A percentile compares a stretch with the other conserved stretches of the same genome.
Conservation (phyloP, 2,888 invertebrate species). For the Trisateles emortualis region DNA sequence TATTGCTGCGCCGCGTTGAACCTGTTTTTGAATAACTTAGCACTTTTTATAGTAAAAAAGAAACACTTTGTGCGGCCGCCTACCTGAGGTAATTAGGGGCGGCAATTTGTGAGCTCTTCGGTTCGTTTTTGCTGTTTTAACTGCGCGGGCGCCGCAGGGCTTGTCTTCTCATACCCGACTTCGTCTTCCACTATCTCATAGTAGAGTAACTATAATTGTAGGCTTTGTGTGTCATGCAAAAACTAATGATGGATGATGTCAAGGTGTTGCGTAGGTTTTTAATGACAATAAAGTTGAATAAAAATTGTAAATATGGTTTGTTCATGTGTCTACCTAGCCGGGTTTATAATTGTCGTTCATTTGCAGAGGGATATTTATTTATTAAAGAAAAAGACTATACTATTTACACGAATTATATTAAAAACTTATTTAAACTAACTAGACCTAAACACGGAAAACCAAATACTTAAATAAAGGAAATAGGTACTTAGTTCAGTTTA, state of each 20-base stretch:
- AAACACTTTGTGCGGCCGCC: conserved; percentile 64
- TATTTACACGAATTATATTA: no score
- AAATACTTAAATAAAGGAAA: no score
- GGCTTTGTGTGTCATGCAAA: conserved; percentile 23
- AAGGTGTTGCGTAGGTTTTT: conserved; percentile 28
- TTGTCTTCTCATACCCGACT: conserved; percentile 32
- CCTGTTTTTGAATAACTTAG: conserved; percentile 68
- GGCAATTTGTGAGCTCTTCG: conserved; percentile 68
- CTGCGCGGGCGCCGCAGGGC: conserved; percentile 50
- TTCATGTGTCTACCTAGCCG: background rate
- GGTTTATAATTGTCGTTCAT: no score
- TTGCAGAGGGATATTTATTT: no score
- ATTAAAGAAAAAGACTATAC: no score
- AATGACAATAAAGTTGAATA: background rate
- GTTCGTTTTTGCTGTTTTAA: conserved; percentile 58
- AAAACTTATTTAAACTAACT: no score
- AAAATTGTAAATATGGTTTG: background rate
- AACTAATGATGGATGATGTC: conserved; percentile 35
- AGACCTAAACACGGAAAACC: no score
- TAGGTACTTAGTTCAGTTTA: no score
- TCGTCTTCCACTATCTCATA: conserved; percentile 47
- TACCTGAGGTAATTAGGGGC: conserved; percentile 76
- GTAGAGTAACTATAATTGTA: conserved; percentile 40
- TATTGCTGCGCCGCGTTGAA: conserved; percentile 50
- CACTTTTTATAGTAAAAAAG: conserved; percentile 65